Evolutionary conservation across 2,888 invertebrate species (phyloP).

Genomic region (Rosalia funebris): DNA sequence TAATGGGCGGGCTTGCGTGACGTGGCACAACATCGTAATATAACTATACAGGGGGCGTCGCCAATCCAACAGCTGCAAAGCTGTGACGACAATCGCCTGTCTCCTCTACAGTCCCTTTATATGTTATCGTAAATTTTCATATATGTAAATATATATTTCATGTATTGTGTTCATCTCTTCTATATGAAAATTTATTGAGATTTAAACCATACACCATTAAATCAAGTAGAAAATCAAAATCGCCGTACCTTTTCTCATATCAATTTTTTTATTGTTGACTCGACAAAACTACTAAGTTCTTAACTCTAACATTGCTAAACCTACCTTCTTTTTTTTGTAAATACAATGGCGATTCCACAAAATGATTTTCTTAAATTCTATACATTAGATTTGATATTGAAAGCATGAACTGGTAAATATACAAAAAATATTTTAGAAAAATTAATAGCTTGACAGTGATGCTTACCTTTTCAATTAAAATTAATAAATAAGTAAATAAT

Average conservation of each 20-base stretch:
- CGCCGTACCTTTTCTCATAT: constrained; percentile 40
- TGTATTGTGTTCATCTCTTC: constrained; percentile 7
- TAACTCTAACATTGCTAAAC: constrained; percentile 33
- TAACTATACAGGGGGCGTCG: constrained; percentile 53
- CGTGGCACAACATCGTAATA: constrained; percentile 32
- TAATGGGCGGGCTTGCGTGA: background rate
- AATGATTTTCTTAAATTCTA: constrained; percentile 19
- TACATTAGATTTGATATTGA: constrained; percentile 24
- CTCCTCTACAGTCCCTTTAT: constrained; percentile 49
- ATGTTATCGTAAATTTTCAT: constrained; percentile 20
- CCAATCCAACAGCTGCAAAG: constrained; percentile 56
- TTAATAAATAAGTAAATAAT: constrained; percentile 30
- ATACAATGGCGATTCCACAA: constrained; percentile 33
- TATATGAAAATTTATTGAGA: constrained; percentile 26
- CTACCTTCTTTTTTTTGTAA: constrained; percentile 36
- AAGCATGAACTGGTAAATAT: background rate
- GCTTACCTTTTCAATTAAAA: constrained; percentile 39
- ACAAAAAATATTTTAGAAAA: constrained; percentile 20
- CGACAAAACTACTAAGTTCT: constrained; percentile 31
- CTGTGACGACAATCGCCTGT: constrained; percentile 59
- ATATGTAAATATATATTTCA: too few species aligned
- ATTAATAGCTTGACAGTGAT: constrained; percentile 20
- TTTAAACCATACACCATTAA: constrained; percentile 31
- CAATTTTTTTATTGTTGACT: constrained; percentile 34
- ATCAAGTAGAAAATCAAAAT: constrained; percentile 30